A percentile compares a stretch with the other conserved stretches of the same genome.
Conservation (phyloP, 2,797 vertebrate species). For the Margarornis squamiger region DNA sequence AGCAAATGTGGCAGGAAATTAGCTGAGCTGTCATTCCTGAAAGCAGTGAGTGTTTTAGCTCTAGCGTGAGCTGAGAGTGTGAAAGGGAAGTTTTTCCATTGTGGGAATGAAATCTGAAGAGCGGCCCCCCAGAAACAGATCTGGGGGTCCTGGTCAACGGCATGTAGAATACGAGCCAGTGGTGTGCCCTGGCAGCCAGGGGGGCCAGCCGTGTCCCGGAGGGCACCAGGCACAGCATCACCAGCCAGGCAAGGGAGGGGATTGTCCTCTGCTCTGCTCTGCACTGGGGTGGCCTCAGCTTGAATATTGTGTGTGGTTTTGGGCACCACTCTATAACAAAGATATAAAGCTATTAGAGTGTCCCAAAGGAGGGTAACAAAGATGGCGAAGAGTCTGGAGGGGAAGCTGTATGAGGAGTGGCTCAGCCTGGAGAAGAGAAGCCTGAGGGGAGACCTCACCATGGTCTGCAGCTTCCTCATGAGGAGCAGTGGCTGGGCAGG, state of each 20-base stretch:
- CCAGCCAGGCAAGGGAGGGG: fast-evolving
- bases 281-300: fast-evolving
- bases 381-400: background rate
- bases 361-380: background rate
- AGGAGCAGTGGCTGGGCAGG: background rate
- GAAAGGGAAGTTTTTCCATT: background rate
- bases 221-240: background rate
- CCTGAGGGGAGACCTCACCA: fast-evolving
- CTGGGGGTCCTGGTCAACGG: fast-evolving
- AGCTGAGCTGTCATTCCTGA: constrained; percentile 49
- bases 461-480: background rate
- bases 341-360: fast-evolving
- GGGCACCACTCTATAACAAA: background rate
- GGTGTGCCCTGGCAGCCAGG: background rate
- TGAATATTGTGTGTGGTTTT: fast-evolving
- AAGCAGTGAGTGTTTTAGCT: background rate
- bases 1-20: constrained; percentile 37
- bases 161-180: fast-evolving
- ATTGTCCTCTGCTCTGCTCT: background rate
- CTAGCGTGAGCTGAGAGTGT: background rate
- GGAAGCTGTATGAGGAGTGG: fast-evolving
- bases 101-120: background rate
- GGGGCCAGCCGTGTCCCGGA: fast-evolving
- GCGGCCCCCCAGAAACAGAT: background rate
- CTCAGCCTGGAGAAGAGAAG: background rate